These are phyloP conservation scores for Dallia pectoralis DNA, from an alignment of 2,797 vertebrate genomes.

Conservation along the genomic window DNA sequence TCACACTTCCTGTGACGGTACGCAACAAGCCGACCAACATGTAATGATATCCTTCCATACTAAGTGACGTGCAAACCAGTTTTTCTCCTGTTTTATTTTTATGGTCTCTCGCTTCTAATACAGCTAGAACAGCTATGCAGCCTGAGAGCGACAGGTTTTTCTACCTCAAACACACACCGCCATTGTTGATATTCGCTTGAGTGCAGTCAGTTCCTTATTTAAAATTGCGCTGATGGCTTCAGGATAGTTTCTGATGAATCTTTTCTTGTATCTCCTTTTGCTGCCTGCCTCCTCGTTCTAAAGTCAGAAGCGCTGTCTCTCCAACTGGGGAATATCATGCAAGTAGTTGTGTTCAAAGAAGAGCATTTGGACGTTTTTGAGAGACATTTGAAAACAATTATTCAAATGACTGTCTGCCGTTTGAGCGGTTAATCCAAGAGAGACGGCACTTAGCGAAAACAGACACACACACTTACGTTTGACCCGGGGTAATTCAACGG, in stretches of 20 bases:
- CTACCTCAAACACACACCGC: not conserved
- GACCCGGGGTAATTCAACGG: constrained; percentile 42
- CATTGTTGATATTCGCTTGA: not conserved
- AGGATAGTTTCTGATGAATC: not conserved
- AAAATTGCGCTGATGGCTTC: not conserved
- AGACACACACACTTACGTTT: not conserved
- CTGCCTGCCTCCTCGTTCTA: not conserved
- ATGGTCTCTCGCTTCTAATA: not conserved
- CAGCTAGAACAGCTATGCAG: not conserved
- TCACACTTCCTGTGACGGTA: constrained; percentile 13
- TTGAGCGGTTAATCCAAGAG: not conserved
- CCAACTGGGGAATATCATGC: not conserved
- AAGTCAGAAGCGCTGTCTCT: not conserved
- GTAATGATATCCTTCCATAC: not conserved
- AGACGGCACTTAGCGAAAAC: not conserved
- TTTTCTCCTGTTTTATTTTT: not conserved
- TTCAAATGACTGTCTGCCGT: constrained; percentile 1
- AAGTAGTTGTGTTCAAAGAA: not conserved
- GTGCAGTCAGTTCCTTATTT: not conserved
- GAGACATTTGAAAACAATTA: constrained; percentile 15
- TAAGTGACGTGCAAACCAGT: not conserved
- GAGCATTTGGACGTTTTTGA: not conserved
- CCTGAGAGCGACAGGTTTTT: not conserved
- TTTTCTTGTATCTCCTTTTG: not conserved
- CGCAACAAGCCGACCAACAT: not conserved